These are phyloP conservation scores for Sthenelais limicola DNA, from an alignment of 2,888 invertebrate species.

Conservation along the genomic window DNA sequence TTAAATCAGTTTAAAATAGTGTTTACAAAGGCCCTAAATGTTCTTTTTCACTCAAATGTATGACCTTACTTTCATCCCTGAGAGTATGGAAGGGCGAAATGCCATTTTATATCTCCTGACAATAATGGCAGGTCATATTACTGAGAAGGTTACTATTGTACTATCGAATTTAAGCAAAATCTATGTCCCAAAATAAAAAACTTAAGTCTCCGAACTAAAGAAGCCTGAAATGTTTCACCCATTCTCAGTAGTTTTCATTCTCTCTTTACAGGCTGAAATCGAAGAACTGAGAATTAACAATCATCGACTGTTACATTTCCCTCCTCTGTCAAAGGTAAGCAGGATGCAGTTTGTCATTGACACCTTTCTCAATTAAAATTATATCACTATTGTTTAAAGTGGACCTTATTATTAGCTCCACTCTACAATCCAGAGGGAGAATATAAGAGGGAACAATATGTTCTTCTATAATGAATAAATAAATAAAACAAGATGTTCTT, in stretches of 20 bases:
- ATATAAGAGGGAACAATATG: too few relatives aligned
- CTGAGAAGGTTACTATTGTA: too few relatives aligned
- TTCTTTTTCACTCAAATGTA: background rate
- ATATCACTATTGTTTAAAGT: too few relatives aligned
- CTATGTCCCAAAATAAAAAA: background rate
- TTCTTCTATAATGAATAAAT: too few relatives aligned
- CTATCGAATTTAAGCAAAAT: background rate
- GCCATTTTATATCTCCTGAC: background rate
- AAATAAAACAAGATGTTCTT: too few relatives aligned
- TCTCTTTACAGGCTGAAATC: conserved; percentile 67
- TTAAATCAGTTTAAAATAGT: too few relatives aligned
- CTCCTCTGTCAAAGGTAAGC: conserved; percentile 59
- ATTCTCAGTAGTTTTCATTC: conserved; percentile 27
- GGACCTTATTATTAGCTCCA: too few relatives aligned
- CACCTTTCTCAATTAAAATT: too few relatives aligned
- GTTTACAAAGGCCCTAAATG: background rate
- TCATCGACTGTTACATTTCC: conserved; percentile 69
- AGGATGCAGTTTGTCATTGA: background rate
- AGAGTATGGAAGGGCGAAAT: background rate
- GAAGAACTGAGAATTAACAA: conserved; percentile 69
- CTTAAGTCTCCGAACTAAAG: background rate
- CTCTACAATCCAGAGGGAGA: too few relatives aligned
- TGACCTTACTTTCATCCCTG: background rate
- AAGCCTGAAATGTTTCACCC: background rate
- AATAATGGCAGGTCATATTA: too few relatives aligned